Base-by-base conservation (phyloP, 1,140 invertebrate species). In the Trissolcus basalis region DNA sequence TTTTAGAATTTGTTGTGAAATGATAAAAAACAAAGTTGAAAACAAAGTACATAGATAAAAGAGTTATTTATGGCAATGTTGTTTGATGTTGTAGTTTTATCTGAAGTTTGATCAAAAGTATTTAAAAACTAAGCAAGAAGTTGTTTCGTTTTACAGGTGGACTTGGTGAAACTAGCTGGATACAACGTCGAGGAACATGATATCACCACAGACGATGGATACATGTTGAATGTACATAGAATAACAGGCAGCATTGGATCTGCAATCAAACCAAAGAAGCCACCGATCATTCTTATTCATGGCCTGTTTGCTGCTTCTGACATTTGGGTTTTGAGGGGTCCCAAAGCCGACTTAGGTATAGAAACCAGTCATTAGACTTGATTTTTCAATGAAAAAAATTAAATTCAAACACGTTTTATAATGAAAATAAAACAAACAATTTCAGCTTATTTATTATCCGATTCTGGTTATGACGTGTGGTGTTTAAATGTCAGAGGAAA, bases 401-500 rank as follows among this genome's bases (percentile, higher is more conserved):
- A n/a, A n/a, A n/a, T n/a, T n/a, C n/a, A n/a, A n/a, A n/a, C n/a
- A n/a, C n/a, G n/a, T n/a, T n/a, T n/a, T n/a, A n/a, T n/a, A n/a
- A n/a, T 27, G 19, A 27, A 27, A 27, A 27, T 27, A 6, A 27
- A 27, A 16, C 15, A 54, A 14, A 41, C n/a, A 39, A 11, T 69
- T 77, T 54, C 39, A 78, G 76, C 76, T 16, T 78, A 78, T 58
- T 65, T 78, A 67, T 59, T 78, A n/a, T 78, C 91, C 0, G 90
- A 92, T 68, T 77, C 84, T 64, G 92, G 91, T 2, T 93, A 92
- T 69, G 93, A 94, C 78, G 92, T 94, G 1, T 94, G 93, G 93
- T 74, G 93, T 72, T 89, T 91, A 4, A 96, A 94, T 80, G 86
- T 87, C 11, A 86, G 93, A 11, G 93, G 93, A 4, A 93, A 92